Evolutionary conservation across 2,888 invertebrate species (phyloP).

Genomic region (Euclidia mi): DNA sequence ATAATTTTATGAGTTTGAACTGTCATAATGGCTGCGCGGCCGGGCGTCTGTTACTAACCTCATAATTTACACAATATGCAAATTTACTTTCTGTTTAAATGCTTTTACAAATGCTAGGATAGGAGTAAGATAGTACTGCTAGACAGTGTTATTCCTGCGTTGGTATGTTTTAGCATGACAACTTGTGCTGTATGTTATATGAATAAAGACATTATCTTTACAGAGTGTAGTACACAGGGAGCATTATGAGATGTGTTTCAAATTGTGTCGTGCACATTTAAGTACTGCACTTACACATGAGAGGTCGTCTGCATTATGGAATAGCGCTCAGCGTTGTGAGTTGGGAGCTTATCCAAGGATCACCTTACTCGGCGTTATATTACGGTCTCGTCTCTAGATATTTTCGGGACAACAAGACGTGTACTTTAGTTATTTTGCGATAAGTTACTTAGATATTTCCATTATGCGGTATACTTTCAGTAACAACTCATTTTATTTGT

Average conservation of each 20-base stretch:
- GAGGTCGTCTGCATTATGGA: slow-evolving; percentile 25
- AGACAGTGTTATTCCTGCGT: slow-evolving; percentile 24
- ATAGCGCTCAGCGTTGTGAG: slow-evolving; percentile 19
- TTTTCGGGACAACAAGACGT: slow-evolving; percentile 16
- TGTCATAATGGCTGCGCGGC: slow-evolving; percentile 43
- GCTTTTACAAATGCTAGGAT: slow-evolving; percentile 33
- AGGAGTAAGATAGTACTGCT: slow-evolving; percentile 35
- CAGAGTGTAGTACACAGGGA: too few relatives aligned
- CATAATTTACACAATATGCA: slow-evolving; percentile 57
- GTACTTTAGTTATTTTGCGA: too few relatives aligned
- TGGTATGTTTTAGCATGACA: slow-evolving; percentile 25
- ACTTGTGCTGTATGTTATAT: slow-evolving; percentile 4
- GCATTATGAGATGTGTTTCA: too few relatives aligned
- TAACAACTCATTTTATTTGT: too few relatives aligned
- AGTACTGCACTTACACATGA: slow-evolving; percentile 23
- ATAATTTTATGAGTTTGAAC: slow-evolving; percentile 75
- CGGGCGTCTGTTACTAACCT: slow-evolving; percentile 47
- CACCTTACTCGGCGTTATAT: slow-evolving; percentile 16
- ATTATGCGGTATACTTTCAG: too few relatives aligned
- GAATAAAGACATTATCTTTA: not conserved
- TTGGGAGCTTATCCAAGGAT: slow-evolving; percentile 13
- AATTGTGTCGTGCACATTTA: slow-evolving; percentile 13
- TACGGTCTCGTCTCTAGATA: slow-evolving; percentile 7
- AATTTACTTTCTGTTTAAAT: slow-evolving; percentile 52
- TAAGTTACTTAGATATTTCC: too few relatives aligned